Percentiles rank a stretch among this genome's conserved stretches.
Evolutionary conservation across 1,140 invertebrate species (phyloP).

Genomic region (Apis cerana): DNA sequence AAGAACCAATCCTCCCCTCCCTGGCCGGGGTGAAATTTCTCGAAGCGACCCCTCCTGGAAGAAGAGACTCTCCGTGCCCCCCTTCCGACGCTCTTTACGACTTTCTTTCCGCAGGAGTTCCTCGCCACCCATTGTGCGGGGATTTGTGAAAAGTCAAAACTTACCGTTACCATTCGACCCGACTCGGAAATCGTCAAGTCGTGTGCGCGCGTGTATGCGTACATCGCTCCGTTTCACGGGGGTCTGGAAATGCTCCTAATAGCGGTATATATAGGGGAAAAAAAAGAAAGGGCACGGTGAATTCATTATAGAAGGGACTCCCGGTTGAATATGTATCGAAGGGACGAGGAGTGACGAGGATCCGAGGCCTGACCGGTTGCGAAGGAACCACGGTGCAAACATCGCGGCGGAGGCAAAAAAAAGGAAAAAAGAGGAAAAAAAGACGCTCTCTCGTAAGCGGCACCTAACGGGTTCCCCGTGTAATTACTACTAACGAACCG

Average conservation of each 20-base stretch:
- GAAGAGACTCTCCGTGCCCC: neutral
- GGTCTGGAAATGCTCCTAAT: neutral
- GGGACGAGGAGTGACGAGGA: too few relatives aligned
- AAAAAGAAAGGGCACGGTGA: neutral
- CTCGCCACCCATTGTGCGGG: conserved; percentile 18
- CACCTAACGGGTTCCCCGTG: conserved; percentile 57
- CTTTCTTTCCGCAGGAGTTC: neutral
- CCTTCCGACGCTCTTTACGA: neutral
- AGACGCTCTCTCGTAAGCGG: conserved; percentile 39
- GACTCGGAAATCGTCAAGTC: neutral
- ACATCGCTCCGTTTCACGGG: neutral
- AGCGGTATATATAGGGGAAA: neutral
- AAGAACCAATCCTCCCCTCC: too few relatives aligned
- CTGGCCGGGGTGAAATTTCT: too few relatives aligned
- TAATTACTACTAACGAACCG: conserved; percentile 68
- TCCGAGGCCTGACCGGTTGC: too few relatives aligned
- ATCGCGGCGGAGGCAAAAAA: neutral
- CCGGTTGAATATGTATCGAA: too few relatives aligned
- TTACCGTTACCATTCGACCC: conserved; percentile 14
- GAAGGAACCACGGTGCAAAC: conserved; percentile 5
- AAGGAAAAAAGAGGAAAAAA: neutral
- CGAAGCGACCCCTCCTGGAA: too few relatives aligned
- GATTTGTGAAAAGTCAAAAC: conserved; percentile 39
- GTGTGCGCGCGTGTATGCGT: neutral
- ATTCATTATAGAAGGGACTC: conserved; percentile 1